Evolutionary conservation across 1,140 invertebrate genomes (phyloP), one percentile per base, ranked within the genome.

Genomic region (Drosophila quadrilineata): DNA sequence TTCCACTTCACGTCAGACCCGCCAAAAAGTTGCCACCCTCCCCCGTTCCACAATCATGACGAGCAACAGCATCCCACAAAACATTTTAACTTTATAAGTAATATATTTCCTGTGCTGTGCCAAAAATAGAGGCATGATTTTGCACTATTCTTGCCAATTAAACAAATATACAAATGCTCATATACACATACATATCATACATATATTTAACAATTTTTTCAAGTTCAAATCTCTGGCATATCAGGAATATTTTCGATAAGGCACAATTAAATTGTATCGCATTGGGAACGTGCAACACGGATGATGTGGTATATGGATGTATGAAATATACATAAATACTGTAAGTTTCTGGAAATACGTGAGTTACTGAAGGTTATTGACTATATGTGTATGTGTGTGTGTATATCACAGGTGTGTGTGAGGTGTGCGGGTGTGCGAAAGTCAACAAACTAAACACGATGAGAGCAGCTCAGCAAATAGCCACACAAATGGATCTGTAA

Each of bases 401-500:
- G 12, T 38, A 2, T 5, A n/a, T n/a, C n/a, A n/a, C n/a, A n/a
- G n/a, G 21, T 22, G 21, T 8, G 21, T 6, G 2, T 22, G 10
- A n/a, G n/a, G n/a, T 12, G 19, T 17, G 33, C 17, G 14, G 14
- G 9, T 40, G 24, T 12, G 33, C 26, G 35, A 28, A 54, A 40
- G 36, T 26, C 40, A 22, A n/a, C 12, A 21, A 50, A 26, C 26
- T 14, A n/a, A 24, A 45, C 6, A 75, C 40, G 35, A 22, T 33
- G 35, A 49, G 33, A 26, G n/a, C 24, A 35, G 24, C 26, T 49
- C 26, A 24, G 43, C 41, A 64, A 77, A 69, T 45, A 63, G 69
- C 53, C 57, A 58, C 69, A 60, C 75, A 74, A 74, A 66, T 57
- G 19, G 38, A 75, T 56, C 54, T 71, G 29, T 56, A 54, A 52